These are phyloP conservation scores for Calycopis cecrops DNA, from an alignment of 1,140 invertebrate genomes.

Conservation along the genomic window DNA sequence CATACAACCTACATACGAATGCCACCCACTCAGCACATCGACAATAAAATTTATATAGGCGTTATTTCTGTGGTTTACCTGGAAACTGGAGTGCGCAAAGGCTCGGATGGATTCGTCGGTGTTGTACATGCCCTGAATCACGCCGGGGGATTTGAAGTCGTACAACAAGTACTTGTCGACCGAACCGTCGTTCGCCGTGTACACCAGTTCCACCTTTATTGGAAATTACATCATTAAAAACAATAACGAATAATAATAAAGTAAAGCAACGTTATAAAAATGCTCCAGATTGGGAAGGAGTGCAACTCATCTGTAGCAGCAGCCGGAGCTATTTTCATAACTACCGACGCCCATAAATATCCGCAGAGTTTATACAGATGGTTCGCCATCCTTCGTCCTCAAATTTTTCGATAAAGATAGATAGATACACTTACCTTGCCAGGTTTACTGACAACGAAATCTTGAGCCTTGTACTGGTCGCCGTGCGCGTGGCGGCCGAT, in stretches of 20 bases:
- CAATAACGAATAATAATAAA: not conserved
- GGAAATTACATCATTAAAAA: not conserved
- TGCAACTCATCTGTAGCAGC: too few species aligned
- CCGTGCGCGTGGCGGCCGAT: constrained; percentile 94
- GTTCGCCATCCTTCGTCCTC: too few species aligned
- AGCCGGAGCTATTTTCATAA: too few species aligned
- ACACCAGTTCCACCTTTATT: constrained; percentile 80
- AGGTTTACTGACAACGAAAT: constrained; percentile 83
- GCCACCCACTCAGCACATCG: too few species aligned
- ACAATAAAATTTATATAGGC: too few species aligned
- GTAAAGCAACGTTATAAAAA: too few species aligned
- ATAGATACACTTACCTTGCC: constrained; percentile 75
- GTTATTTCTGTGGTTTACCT: constrained; percentile 65
- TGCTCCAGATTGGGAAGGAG: too few species aligned
- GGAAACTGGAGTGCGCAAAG: constrained; percentile 91
- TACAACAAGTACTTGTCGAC: constrained; percentile 78
- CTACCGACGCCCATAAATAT: too few species aligned
- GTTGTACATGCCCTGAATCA: constrained; percentile 92
- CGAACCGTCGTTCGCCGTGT: constrained; percentile 77
- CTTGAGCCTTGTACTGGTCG: constrained; percentile 94
- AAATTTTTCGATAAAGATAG: too few species aligned
- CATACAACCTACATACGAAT: too few species aligned
- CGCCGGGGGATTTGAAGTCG: constrained; percentile 85
- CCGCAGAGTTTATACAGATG: too few species aligned
- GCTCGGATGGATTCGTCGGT: constrained; percentile 89